phyloP scores from a whole-genome alignment of 2,113 vertebrate species.

The human (Homo sapiens) region GRCh38 chr5:120894501-120895000 shows the following conservation, averaged over 20 bases:
- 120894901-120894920: neutral
- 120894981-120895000: neutral
- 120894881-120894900: neutral
- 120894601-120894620: neutral
- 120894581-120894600: neutral
- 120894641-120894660: neutral
- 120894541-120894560: neutral
- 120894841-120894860: neutral
- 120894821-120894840: neutral
- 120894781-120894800: neutral
- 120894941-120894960: neutral
- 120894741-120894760: neutral
- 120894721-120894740: neutral
- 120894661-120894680: neutral
- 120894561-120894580: neutral
- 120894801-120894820: neutral
- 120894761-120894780: neutral
- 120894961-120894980: neutral
- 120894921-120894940: neutral
- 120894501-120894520: neutral
- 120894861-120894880: neutral
- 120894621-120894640: too few species aligned
- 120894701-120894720: neutral
- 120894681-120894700: neutral
- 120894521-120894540: neutral